Evolutionary conservation across 1,140 invertebrate genomes (phyloP), one percentile per base, ranked within the genome.

Genomic region (roundworm (Caenorhabditis elegans)): DNA sequence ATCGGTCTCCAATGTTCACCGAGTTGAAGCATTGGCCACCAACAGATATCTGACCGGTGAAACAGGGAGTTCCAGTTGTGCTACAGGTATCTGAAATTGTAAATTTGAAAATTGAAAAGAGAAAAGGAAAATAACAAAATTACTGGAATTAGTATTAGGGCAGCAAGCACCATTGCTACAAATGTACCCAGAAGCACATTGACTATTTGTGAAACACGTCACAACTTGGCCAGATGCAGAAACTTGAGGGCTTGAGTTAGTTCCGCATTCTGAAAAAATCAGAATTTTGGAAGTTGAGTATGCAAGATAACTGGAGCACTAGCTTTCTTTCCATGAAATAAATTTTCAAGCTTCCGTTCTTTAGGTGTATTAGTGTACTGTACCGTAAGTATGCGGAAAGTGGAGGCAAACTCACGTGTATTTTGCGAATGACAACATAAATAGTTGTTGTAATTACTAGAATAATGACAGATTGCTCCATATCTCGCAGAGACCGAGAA

Each of bases 21-120:
- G 76, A 49, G 22, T 77, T 77, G n/a, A 34, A 49, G 36, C 76
- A 77, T 51, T 77, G 76, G 1, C 76, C 76, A 19, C 49, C 49
- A 3, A 77, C 76, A 1, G 49, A 17, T 3, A 77, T 34, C 36
- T 77, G 76, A 3, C 60, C 60, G 3, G 60, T 70, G 11, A 70
- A 34, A 43, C 60, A 70, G 36, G 34, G 34, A 43, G 36, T 70
- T 39, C 60, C 60, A 13, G 2, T 6, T 22, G 60, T 39, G n/a
- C n/a, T 60, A 15, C 55, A 60, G 28, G 55, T 17, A 34, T 60
- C 55, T 60, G 31, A 43, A 43, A n/a, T n/a, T n/a, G n/a, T n/a
- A n/a, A n/a, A n/a, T n/a, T n/a, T n/a, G n/a, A n/a, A n/a, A n/a
- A n/a, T n/a, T n/a, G n/a, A n/a, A n/a, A n/a, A n/a, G n/a, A n/a